Conservation (phyloP, 2,888 invertebrate species). For the Drosophila setosimentum region DNA sequence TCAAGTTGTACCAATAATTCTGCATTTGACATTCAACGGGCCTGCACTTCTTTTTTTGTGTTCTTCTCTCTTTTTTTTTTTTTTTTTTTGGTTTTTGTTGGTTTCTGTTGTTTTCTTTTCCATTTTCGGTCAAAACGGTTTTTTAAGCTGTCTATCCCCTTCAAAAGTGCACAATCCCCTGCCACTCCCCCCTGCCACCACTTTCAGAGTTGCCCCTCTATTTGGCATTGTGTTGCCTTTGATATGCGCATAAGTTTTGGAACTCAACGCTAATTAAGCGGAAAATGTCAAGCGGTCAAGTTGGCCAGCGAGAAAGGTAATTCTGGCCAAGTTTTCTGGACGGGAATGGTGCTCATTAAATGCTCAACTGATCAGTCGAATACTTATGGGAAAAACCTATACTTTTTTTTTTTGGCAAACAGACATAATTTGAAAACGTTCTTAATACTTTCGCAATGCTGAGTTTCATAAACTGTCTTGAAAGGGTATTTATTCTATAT, state of each 20-base stretch:
- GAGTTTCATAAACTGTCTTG: background rate
- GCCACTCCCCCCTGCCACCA: background rate
- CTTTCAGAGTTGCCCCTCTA: background rate
- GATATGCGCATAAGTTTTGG: constrained; percentile 42
- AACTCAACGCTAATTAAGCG: constrained; percentile 64
- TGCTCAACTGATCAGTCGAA: constrained; percentile 34
- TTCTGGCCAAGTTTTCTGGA: constrained; percentile 14
- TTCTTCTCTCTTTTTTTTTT: constrained; percentile 13
- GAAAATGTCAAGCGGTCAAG: constrained; percentile 42
- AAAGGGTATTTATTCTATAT: background rate
- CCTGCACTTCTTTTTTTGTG: constrained; percentile 39
- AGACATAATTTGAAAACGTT: background rate
- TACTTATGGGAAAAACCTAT: constrained; percentile 4
- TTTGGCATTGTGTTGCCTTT: constrained; percentile 45
- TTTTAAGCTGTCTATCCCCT: constrained; percentile 30
- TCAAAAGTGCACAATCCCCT: background rate
- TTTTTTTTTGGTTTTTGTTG: constrained; percentile 35
- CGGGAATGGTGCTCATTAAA: constrained; percentile 46
- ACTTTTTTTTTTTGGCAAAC: background rate
- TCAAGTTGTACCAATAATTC: constrained; percentile 78
- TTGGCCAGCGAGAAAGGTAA: constrained; percentile 35
- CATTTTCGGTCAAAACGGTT: constrained; percentile 67
- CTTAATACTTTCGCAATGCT: background rate
- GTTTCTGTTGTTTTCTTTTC: constrained; percentile 34
- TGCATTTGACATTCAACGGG: constrained; percentile 77